A percentile compares a stretch with the other conserved stretches of the same genome.
Conservation (phyloP, 2,113 vertebrate genomes). For the Polyodon spathula region DNA sequence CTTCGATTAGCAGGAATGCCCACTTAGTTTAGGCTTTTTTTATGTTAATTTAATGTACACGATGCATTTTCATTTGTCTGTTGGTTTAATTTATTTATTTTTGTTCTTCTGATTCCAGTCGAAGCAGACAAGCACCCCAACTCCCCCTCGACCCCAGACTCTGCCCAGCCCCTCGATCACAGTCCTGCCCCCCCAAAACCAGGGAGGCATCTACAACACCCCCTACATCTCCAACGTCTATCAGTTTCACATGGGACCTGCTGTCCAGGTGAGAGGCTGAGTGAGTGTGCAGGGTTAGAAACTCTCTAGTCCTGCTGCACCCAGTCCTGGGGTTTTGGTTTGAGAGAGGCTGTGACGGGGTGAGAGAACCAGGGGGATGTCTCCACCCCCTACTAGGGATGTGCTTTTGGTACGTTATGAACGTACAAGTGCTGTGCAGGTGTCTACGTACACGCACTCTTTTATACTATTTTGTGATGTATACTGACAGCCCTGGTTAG, state of each 20-base stretch:
- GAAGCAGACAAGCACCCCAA: slow-evolving; percentile 60
- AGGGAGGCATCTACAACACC: slow-evolving; percentile 58
- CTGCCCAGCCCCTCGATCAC: slow-evolving; percentile 75
- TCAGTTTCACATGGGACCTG: slow-evolving; percentile 64
- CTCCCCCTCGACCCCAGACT: slow-evolving; percentile 64
- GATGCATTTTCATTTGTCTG: neutral
- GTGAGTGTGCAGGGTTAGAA: neutral
- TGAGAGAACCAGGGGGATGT: too few relatives aligned
- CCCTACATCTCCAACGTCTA: slow-evolving; percentile 61
- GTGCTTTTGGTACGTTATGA: too few relatives aligned
- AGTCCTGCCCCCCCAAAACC: slow-evolving; percentile 64
- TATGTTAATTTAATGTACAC: neutral
- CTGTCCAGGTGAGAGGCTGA: slow-evolving; percentile 55
- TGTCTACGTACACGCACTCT: too few relatives aligned
- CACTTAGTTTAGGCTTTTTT: neutral
- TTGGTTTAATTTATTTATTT: neutral
- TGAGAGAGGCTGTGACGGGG: too few relatives aligned
- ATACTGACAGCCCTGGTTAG: too few relatives aligned
- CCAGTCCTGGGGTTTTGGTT: too few relatives aligned
- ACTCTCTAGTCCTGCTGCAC: too few relatives aligned
- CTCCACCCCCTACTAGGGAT: too few relatives aligned
- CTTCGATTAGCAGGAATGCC: neutral
- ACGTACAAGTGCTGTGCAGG: too few relatives aligned
- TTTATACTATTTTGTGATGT: too few relatives aligned
- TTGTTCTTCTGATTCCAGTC: slow-evolving; percentile 24